Percentiles rank a stretch among this genome's conserved stretches.
phyloP scores from a whole-genome alignment of 1,140 invertebrate species.

The Papilio glaucus region DNA sequence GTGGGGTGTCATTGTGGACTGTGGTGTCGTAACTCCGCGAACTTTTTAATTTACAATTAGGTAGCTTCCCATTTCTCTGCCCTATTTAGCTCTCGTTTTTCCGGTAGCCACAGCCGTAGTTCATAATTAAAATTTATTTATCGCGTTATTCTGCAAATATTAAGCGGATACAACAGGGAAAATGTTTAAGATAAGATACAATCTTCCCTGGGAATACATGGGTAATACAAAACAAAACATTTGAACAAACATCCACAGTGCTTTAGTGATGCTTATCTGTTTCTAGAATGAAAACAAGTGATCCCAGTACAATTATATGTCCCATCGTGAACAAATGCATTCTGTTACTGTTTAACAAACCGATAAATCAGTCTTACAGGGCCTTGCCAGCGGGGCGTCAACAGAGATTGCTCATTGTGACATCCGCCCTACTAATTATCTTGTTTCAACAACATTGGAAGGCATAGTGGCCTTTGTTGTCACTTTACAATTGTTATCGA shows the following conservation, averaged over 20 bases:
- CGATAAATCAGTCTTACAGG: conserved; percentile 48
- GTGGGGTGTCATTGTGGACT: conserved; percentile 80
- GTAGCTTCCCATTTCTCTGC: conserved; percentile 83
- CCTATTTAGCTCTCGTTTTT: conserved; percentile 82
- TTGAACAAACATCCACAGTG: background rate
- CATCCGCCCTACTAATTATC: conserved; percentile 61
- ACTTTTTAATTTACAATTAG: conserved; percentile 84
- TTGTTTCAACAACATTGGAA: conserved; percentile 60
- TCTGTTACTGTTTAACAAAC: conserved; percentile 49
- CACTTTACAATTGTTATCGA: conserved; percentile 9
- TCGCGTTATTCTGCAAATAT: conserved; percentile 59
- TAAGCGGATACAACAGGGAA: conserved; percentile 50
- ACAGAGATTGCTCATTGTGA: conserved; percentile 58
- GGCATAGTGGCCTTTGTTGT: conserved; percentile 42
- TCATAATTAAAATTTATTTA: conserved; percentile 81
- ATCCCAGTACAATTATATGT: conserved; percentile 12
- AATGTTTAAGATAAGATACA: conserved; percentile 19
- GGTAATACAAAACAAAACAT: background rate
- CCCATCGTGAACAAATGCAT: conserved; percentile 22
- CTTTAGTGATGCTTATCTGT: background rate
- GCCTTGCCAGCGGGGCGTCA: conserved; percentile 54
- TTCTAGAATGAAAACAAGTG: background rate
- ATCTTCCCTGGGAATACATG: background rate
- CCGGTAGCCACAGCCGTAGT: conserved; percentile 69
- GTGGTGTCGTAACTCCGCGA: conserved; percentile 82